Evolutionary conservation across 2,113 vertebrate species (phyloP), one percentile per base, ranked within the genome.

Genomic region (Climacteris rufus): DNA sequence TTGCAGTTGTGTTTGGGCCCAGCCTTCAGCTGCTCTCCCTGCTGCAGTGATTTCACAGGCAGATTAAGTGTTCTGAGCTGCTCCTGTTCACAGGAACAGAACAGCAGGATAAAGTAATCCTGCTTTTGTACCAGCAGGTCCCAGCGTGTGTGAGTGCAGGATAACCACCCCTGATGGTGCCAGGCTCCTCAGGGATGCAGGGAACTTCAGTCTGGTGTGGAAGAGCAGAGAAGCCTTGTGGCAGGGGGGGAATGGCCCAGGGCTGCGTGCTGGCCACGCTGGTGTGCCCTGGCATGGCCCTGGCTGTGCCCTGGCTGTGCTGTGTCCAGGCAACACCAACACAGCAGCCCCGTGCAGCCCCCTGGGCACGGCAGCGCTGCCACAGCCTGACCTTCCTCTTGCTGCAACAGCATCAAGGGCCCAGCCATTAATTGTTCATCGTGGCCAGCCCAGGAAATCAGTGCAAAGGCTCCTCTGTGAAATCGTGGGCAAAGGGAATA

Each of bases 21-120:
- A 61, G 30, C 6, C 0, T 21, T 54, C 28, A 15, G 23, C 91
- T 80, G 83, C 19, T 50, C 22, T 61, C 63, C 23, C 13, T 28
- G 56, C 87, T 65, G 11, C 83, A 83, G 79, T 0, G 37, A 70
- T 91, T 88, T 92, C 60, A 30, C 40, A 63, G 3, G 8, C 70
- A 81, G 95, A 86, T 92, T 90, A 94, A 83, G 72, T 59, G 83
- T 90, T 35, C 86, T 78, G 90, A 85, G 75, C 87, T 61, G 65
- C 5, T 74, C 3, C 3, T 1, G 33, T 61, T 80, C 25, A 61
- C 45, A 16, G 65, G 83, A 64, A 15, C 12, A 52, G 71, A 71
- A 24, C 83, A 84, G 68, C 7, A 3, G 65, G 76, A 16, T 71
- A 15, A 20, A 74, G 66, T 83, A 93, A 86, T 89, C 75, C 88